Conservation (phyloP, 2,113 vertebrate species). For the Solea senegalensis region DNA sequence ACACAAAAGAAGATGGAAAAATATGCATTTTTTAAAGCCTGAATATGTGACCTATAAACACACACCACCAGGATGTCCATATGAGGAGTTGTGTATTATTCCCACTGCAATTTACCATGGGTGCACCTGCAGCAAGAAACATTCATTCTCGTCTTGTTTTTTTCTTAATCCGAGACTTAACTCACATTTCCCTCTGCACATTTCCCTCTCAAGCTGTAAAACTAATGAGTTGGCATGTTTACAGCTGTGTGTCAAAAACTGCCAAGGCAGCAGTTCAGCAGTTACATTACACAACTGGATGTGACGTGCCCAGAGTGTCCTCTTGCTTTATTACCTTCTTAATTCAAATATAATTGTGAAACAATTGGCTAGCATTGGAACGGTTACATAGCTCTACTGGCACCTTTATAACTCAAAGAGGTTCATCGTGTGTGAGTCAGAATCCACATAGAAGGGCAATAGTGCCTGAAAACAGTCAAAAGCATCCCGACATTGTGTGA, state of each 20-base stretch:
- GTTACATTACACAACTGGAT: background rate
- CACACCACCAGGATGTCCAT: too few relatives aligned
- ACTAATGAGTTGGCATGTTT: background rate
- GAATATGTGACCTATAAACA: too few relatives aligned
- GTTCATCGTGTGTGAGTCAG: background rate
- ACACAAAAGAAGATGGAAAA: too few relatives aligned
- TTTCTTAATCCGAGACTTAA: too few relatives aligned
- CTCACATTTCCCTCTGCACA: background rate
- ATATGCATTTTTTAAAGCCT: too few relatives aligned
- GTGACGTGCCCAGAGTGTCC: conserved; percentile 9
- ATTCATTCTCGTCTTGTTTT: too few relatives aligned
- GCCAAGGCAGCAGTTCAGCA: conserved; percentile 18
- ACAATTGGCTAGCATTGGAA: background rate
- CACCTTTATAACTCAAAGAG: background rate
- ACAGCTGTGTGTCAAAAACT: background rate
- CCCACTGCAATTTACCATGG: too few relatives aligned
- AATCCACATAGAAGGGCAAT: background rate
- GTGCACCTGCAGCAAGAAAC: too few relatives aligned
- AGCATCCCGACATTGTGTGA: background rate
- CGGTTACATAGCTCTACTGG: background rate
- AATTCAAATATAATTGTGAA: conserved; percentile 23
- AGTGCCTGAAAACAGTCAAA: conserved; percentile 25
- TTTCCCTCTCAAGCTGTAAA: conserved; percentile 1
- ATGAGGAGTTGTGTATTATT: too few relatives aligned
- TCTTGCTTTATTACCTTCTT: background rate